Base-by-base conservation (phyloP, 2,888 invertebrate genomes). In the Himalopsyche kuldschensis region DNA sequence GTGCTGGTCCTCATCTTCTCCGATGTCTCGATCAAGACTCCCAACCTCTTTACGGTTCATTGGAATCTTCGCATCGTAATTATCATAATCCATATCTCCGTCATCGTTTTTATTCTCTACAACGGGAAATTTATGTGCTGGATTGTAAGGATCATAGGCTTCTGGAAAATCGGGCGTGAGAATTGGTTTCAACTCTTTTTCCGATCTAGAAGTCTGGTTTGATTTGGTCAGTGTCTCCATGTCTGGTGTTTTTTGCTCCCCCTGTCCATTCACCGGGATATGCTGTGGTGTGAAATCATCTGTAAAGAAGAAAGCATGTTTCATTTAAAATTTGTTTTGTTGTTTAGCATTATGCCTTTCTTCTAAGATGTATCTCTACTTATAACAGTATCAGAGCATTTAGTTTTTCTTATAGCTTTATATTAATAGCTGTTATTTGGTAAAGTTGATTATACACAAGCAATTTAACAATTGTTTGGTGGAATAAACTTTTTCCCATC, bases 91-190 rank as follows among this genome's bases (percentile, higher is more conserved):
- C 47, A 69, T 30, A 20, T 86, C 86, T 35, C 55, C 82, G 20
- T 63, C 31, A 11, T 82, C 47, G 15, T 20, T 30, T 76, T 82
- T 84, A 32, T 63, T 55, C 3, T 82, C 84, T 17, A 84, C 84
- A 4, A 83, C 15, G 20, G 79, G 75, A 47, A 85, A 85, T 77
- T 85, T 85, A 41, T 85, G 85, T 1, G 81, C 78, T 20, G 86
- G 86, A 32, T 85, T 86, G 48, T 86, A 86, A 1, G 86, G 86
- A 79, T 86, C 86, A 75, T 63, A 86, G 5, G 86, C 75, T 35
- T 86, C 86, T 3, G 85, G 85, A 41, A 79, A 81, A 11, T 83
- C 84, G 35, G 84, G 84, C 15, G 79, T 47, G 5, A 69, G 79
- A 27, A 20, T 30, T n/a, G 27, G 27, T 31, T 84, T 82, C 15